Evolutionary conservation across 1,140 invertebrate genomes (phyloP), one percentile per base, ranked within the genome.

Genomic region (Babylonia areolata): DNA sequence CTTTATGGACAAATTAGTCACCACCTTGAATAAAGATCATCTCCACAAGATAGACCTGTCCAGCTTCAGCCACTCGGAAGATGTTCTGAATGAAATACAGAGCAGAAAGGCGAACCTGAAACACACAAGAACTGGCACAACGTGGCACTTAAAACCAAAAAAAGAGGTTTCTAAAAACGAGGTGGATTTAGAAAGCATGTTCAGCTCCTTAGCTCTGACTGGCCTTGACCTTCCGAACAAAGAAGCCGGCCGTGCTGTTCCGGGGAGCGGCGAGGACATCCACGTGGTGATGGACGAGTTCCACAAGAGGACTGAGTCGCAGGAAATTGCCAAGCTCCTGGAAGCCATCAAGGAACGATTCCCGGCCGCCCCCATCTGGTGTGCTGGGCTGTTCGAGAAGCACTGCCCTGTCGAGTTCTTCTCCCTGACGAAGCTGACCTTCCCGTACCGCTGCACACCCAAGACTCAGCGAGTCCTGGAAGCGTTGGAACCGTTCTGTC

Each of bases 401-500:
- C 58, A 82, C 81, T 15, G 51, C 58, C 81, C 81, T 9, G 39
- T 28, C 20, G 11, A 82, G n/a, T 2, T n/a, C 11, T 82, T 82
- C 54, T 2, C 69, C 42, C 20, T 23, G 5, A 3, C 2, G 40
- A 15, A 28, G 9, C 58, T 84, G 37, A 6, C 3, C n/a, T 69
- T 42, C 2, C 31, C 82, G 3, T 73, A 84, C 40, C 31, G 81
- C 6, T 82, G 81, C 40, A n/a, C 81, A 15, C 81, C 81, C 15
- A 82, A 82, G 58, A 82, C 35, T 23, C 81, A 82, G 35, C 39
- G 81, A 23, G 9, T 82, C 23, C 35, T 82, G 31, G 3, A 64
- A 35, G 81, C 81, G 15, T 71, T 82, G 81, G 81, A 82, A 28
- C 81, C 51, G 17, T 82, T 82, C 58, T 82, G 81, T 28, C 78